Conservation (phyloP, 2,888 invertebrate genomes). For the Heliconius hortense region DNA sequence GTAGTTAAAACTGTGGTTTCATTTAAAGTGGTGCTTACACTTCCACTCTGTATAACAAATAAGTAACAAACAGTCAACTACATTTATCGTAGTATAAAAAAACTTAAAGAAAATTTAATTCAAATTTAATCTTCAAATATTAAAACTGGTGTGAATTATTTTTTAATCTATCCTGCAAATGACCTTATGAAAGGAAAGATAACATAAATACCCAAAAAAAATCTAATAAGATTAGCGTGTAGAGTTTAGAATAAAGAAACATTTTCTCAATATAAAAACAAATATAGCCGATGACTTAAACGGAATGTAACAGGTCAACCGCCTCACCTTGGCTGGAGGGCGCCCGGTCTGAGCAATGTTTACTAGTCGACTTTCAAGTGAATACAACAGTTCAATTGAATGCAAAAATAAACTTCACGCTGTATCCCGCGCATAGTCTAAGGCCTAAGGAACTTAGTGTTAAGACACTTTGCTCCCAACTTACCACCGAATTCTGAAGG, state of each 20-base stretch:
- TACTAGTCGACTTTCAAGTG: slow-evolving; percentile 38
- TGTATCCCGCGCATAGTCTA: too few species aligned
- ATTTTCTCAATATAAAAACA: slow-evolving; percentile 39
- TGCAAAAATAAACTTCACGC: neutral
- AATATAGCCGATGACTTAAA: slow-evolving; percentile 51
- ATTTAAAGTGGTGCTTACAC: too few species aligned
- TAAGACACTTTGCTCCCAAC: too few species aligned
- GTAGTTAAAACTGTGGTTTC: too few species aligned
- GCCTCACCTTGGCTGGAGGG: slow-evolving; percentile 65
- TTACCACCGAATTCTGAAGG: too few species aligned
- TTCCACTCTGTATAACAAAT: too few species aligned
- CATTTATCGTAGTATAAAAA: neutral
- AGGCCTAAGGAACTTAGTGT: too few species aligned
- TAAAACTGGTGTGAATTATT: neutral
- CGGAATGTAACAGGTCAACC: slow-evolving; percentile 66
- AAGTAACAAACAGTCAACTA: neutral
- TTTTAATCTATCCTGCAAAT: neutral
- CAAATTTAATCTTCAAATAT: neutral
- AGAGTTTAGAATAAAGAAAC: slow-evolving; percentile 21
- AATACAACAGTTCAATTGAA: slow-evolving; percentile 23
- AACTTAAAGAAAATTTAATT: too few species aligned
- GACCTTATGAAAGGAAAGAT: neutral
- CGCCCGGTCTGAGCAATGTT: slow-evolving; percentile 53
- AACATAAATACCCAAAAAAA: neutral
- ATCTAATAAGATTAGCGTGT: neutral